Evolutionary conservation across 2,797 vertebrate species (phyloP), one percentile per base, ranked within the genome.

Genomic region (Geotrypetes seraphini): DNA sequence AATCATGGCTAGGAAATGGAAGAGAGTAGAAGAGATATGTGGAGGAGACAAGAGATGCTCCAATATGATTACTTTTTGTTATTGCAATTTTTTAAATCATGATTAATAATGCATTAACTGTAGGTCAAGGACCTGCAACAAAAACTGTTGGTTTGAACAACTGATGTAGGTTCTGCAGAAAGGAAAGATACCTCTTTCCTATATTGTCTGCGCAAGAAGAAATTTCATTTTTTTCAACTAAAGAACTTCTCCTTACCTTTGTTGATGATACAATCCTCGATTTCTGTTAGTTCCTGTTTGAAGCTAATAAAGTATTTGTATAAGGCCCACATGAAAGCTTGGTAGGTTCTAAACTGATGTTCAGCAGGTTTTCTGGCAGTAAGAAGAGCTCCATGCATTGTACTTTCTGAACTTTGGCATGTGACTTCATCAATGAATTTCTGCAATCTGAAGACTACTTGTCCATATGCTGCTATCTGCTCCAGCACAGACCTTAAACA

Each of bases 261-360:
- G 40, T 74, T 80, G 47, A 98, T 90, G 47, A 97, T 76, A 28
- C 81, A 83, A 41, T 75, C 89, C 64, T 99, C 96, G 29, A 97
- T 93, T 15, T 85, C 74, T 4, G 84, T 75, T 26, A 99, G 84
- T 42, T 97, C 93, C 50, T 93, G 75, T 57, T 96, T 96, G 71
- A 99, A 99, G 57, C 78, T 78, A 51, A 85, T 85, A 14, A 98
- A 97, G 50, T 92, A 96, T 51, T 95, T 97, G 72, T 95, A 95
- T 30, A 99, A 82, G 0, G 92, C 92, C 91, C 92, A 96, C 63
- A 97, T 92, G 41, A 98, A 98, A 31, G 93, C 93, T 71, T 99
- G 95, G 59, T 98, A 98, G 4, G 94, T 98, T 63, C 95, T 83
- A 55, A 97, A 99, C 0, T 92, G 92, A 16, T 93, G 88, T 47